Evolutionary conservation across 1,140 invertebrate species (phyloP).

Genomic region (Cotesia vestalis): DNA sequence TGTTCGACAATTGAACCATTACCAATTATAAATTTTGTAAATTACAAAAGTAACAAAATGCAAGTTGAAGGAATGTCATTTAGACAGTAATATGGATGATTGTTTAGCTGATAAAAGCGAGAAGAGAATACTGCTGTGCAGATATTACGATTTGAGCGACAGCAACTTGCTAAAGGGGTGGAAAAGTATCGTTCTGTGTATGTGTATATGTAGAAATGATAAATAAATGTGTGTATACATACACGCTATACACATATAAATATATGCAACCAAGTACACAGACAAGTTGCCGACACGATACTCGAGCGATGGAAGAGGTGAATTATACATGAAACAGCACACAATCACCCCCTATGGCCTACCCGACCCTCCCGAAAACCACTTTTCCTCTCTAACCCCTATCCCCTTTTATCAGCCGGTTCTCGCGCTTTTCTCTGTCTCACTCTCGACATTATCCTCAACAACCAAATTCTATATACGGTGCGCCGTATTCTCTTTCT

Average conservation of each 20-base stretch:
- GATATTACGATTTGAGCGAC: conserved; percentile 10
- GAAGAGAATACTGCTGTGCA: not conserved
- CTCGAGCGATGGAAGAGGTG: conserved; percentile 57
- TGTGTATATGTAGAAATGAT: not conserved
- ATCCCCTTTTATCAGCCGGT: conserved; percentile 44
- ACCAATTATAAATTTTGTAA: no score
- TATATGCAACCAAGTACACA: conserved; percentile 11
- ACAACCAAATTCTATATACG: not conserved
- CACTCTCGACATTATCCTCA: conserved; percentile 32
- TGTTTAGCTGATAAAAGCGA: conserved; percentile 13
- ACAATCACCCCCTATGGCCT: conserved; percentile 55
- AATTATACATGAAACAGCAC: conserved; percentile 63
- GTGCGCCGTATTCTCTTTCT: not conserved
- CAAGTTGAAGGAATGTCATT: conserved; percentile 13
- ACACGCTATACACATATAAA: conserved; percentile 7
- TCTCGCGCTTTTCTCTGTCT: conserved; percentile 36
- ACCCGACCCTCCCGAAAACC: conserved; percentile 48
- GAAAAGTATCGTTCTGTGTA: conserved; percentile 1
- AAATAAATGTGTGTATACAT: conserved; percentile 11
- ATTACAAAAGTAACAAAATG: not conserved
- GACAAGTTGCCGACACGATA: conserved; percentile 44
- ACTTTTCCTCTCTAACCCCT: conserved; percentile 45
- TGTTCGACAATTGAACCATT: no score
- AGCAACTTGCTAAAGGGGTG: not conserved
- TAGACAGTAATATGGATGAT: conserved; percentile 17